Percentiles rank a stretch among this genome's conserved stretches.
phyloP scores from a whole-genome alignment of 2,888 invertebrate genomes.

The Heliconius erato region DNA sequence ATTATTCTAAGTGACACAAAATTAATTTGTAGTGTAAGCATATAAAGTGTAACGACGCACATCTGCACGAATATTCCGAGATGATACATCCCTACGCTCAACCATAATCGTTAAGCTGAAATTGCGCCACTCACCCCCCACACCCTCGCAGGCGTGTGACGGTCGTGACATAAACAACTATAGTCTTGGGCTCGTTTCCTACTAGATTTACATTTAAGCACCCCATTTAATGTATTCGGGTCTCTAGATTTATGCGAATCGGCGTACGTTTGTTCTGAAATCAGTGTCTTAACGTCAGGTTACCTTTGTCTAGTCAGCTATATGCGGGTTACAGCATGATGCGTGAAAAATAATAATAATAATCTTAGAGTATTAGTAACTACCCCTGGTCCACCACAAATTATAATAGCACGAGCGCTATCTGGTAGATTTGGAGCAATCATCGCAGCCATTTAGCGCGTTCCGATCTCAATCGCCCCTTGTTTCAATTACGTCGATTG shows the following conservation, averaged over 20 bases:
- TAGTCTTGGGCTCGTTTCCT: conserved; percentile 18
- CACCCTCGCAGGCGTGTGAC: conserved; percentile 19
- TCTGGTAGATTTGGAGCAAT: conserved; percentile 39
- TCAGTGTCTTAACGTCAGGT: no score
- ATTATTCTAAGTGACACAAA: neutral
- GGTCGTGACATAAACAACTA: conserved; percentile 28
- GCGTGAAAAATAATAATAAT: no score
- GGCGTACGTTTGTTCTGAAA: neutral
- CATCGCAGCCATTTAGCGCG: conserved; percentile 39
- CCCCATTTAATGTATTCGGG: conserved; percentile 22
- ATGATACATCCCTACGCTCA: conserved; percentile 17
- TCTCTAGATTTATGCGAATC: conserved; percentile 6
- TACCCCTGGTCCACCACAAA: neutral
- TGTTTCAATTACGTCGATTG: conserved; percentile 41
- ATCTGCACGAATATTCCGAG: conserved; percentile 18
- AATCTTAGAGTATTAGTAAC: neutral
- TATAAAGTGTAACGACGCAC: conserved; percentile 19
- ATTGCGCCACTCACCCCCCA: conserved; percentile 21
- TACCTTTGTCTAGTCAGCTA: no score
- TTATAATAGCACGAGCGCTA: conserved; percentile 14
- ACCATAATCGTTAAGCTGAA: conserved; percentile 33
- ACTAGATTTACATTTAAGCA: conserved; percentile 35
- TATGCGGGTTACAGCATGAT: no score
- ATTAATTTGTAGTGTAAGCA: conserved; percentile 1
- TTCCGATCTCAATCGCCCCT: conserved; percentile 40